Percentiles rank a stretch among this genome's conserved stretches.
phyloP scores from a whole-genome alignment of 2,888 invertebrate species.

The Lysandra bellargus region DNA sequence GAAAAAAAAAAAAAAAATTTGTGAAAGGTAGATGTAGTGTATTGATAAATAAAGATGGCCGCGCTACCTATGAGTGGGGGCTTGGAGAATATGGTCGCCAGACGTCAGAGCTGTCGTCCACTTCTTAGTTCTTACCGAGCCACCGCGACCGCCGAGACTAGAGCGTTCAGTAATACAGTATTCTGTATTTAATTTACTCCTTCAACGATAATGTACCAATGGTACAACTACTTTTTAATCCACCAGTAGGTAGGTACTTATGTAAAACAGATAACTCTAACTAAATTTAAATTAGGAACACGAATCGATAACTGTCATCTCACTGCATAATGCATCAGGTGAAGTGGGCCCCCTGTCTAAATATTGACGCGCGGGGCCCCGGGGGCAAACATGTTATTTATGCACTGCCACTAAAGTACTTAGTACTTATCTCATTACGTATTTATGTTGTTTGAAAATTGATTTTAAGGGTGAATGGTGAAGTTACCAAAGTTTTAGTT shows the following conservation, averaged over 20 bases:
- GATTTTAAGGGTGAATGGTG: neutral
- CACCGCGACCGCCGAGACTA: too few species aligned
- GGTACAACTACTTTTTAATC: neutral
- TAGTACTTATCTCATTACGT: neutral
- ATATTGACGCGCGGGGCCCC: constrained; percentile 7
- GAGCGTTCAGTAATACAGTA: too few species aligned
- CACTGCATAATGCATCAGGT: constrained; percentile 17
- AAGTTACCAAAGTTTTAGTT: neutral
- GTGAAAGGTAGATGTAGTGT: too few species aligned
- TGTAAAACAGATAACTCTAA: neutral
- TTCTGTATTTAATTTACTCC: too few species aligned
- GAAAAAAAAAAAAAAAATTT: too few species aligned
- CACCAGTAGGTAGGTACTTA: neutral
- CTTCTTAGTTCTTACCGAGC: too few species aligned
- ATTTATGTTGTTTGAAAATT: constrained; percentile 3
- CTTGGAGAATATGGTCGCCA: too few species aligned
- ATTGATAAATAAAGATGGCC: too few species aligned
- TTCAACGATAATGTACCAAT: too few species aligned
- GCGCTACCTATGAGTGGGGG: too few species aligned
- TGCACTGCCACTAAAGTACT: constrained; percentile 9
- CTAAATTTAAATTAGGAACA: neutral
- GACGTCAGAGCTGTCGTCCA: too few species aligned
- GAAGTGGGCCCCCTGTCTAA: constrained; percentile 11
- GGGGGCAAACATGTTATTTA: neutral
- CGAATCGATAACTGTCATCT: neutral